Percentiles rank a stretch among this genome's conserved stretches.
These are phyloP conservation scores for Cantharis flavilabris DNA, from an alignment of 2,888 invertebrate species.

Conservation along the genomic window DNA sequence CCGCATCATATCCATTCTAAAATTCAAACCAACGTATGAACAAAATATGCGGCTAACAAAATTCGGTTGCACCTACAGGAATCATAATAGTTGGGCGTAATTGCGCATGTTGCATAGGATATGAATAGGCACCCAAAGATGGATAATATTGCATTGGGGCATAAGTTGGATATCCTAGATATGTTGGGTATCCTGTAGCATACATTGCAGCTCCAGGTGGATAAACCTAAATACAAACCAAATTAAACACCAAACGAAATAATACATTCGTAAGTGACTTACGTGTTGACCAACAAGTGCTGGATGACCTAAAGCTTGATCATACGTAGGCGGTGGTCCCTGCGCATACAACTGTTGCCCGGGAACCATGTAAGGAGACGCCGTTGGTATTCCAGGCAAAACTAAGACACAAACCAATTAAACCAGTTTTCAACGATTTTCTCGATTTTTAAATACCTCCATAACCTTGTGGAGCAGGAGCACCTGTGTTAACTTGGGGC, in stretches of 20 bases:
- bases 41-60: not conserved
- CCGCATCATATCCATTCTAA: conserved; percentile 80
- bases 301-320: conserved; percentile 69
- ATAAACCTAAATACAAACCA: conserved; percentile 63
- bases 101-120: conserved; percentile 64
- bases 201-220: conserved; percentile 73
- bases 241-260: not conserved
- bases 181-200: conserved; percentile 71
- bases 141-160: conserved; percentile 76
- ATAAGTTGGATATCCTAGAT: conserved; percentile 76
- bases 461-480: conserved; percentile 55
- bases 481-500: conserved; percentile 59
- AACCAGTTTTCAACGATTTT: not conserved
- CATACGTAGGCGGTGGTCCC: conserved; percentile 70
- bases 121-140: conserved; percentile 64
- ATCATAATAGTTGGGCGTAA: conserved; percentile 79
- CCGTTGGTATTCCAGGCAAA: conserved; percentile 52
- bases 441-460: conserved; percentile 48
- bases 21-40: conserved; percentile 8
- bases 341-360: conserved; percentile 69
- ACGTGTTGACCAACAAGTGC: conserved; percentile 59
- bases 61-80: conserved; percentile 62
- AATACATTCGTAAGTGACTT: conserved; percentile 28
- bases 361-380: conserved; percentile 55
- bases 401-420: conserved; percentile 37